Conservation (phyloP, 2,797 vertebrate species). For the Coluber constrictor region DNA sequence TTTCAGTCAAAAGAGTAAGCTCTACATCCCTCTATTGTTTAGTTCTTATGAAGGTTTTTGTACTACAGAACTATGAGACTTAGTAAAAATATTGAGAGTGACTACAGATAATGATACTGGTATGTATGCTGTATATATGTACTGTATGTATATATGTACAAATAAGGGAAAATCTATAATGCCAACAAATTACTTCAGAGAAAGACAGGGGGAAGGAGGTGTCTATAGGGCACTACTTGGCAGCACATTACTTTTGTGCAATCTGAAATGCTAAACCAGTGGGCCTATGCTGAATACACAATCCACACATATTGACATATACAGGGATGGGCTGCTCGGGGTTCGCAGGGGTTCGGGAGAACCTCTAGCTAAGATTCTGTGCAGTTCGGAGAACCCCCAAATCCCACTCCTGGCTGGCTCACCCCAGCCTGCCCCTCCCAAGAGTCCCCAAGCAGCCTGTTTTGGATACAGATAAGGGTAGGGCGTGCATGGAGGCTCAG, state of each 20-base stretch:
- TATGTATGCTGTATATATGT: background rate
- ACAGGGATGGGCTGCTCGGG: too few relatives aligned
- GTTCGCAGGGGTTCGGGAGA: too few relatives aligned
- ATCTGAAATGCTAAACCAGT: background rate
- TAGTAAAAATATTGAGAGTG: background rate
- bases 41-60: background rate
- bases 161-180: background rate
- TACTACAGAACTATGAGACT: background rate
- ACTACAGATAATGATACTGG: background rate
- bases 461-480: too few relatives aligned
- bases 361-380: too few relatives aligned
- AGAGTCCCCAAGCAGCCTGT: too few relatives aligned
- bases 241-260: background rate
- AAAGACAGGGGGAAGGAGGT: background rate
- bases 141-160: background rate
- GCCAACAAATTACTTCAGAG: background rate
- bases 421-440: too few relatives aligned
- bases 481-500: too few relatives aligned
- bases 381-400: too few relatives aligned
- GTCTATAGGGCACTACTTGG: background rate
- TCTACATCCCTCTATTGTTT: background rate
- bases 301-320: background rate
- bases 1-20: background rate
- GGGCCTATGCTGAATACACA: background rate
- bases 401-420: too few relatives aligned